A percentile compares a stretch with the other conserved stretches of the same genome.
phyloP scores from a whole-genome alignment of 2,113 vertebrate genomes.

The Anguilla japonica region DNA sequence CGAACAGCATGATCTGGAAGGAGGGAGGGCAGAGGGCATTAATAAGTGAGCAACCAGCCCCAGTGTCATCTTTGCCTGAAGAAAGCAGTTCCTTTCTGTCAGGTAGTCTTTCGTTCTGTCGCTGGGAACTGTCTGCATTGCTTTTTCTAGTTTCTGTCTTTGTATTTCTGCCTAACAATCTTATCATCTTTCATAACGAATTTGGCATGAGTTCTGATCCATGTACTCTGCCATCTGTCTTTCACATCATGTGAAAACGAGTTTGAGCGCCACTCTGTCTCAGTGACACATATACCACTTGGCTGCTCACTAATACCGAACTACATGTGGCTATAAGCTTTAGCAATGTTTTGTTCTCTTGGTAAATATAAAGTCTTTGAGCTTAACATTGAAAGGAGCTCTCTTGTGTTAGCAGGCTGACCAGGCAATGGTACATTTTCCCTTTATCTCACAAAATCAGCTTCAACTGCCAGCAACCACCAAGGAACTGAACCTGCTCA shows the following conservation, averaged over 20 bases:
- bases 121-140: neutral
- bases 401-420: neutral
- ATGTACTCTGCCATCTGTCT: no score
- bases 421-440: neutral
- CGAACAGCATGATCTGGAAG: conserved; percentile 81
- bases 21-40: neutral
- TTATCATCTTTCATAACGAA: neutral
- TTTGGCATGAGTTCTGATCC: no score
- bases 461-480: neutral
- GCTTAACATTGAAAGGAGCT: neutral
- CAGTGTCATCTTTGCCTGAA: neutral
- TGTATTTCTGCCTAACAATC: neutral
- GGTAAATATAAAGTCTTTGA: no score
- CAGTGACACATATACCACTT: no score
- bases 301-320: no score
- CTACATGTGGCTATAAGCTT: neutral
- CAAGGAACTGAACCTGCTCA: neutral
- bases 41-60: neutral
- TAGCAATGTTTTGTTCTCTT: neutral
- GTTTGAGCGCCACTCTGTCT: no score
- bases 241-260: no score
- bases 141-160: neutral
- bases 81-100: neutral
- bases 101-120: neutral
- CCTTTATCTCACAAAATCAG: no score